Evolutionary conservation across 2,797 vertebrate genomes (phyloP).

Genomic region (Melanotaenia maccullochi): DNA sequence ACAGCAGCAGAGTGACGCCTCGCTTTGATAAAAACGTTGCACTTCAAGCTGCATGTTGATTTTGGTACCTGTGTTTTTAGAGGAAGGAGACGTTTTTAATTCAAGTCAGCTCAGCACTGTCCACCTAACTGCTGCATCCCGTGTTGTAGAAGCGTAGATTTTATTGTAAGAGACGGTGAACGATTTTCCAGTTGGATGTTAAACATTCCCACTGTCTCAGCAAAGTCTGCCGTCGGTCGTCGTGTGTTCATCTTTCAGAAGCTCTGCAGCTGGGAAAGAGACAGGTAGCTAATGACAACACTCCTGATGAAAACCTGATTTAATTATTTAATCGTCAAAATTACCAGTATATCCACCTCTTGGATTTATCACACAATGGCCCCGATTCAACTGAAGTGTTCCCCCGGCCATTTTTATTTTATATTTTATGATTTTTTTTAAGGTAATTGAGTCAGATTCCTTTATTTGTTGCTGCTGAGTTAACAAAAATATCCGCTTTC

Average conservation of each 20-base stretch:
- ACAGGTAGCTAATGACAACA: conserved; percentile 57
- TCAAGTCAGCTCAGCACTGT: not conserved
- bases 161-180: not conserved
- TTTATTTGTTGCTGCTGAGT: not conserved
- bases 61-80: conserved; percentile 2
- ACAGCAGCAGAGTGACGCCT: conserved; percentile 42
- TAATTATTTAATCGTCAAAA: not conserved
- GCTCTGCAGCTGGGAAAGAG: conserved; percentile 37
- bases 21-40: not conserved
- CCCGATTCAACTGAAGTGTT: not conserved
- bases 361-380: not conserved
- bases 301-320: not conserved
- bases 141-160: not conserved
- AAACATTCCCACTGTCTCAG: conserved; percentile 13
- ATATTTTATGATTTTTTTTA: not conserved
- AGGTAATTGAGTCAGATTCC: not conserved
- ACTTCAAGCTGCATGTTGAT: not conserved
- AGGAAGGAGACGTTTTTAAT: conserved; percentile 9
- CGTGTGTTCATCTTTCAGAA: conserved; percentile 33
- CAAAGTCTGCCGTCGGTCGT: conserved; percentile 18
- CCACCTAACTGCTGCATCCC: not conserved
- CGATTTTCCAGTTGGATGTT: conserved; percentile 14
- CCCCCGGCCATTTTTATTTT: not conserved
- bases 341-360: not conserved
- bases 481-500: not conserved